Percentiles rank a stretch among this genome's conserved stretches.
These are phyloP conservation scores for Xenops minutus DNA, from an alignment of 2,797 vertebrate species.

Conservation along the genomic window DNA sequence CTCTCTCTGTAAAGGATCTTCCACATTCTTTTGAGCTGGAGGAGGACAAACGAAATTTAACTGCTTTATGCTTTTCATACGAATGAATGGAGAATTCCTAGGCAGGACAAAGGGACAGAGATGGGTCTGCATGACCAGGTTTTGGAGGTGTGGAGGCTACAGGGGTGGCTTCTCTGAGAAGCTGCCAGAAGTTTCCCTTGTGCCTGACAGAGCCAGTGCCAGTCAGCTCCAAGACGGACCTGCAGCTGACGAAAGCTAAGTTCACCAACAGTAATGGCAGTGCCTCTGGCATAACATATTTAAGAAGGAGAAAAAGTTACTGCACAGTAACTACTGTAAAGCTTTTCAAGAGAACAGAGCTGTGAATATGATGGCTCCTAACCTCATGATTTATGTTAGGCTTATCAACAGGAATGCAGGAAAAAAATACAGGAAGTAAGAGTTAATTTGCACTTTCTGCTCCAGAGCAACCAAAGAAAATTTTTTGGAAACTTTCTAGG, in stretches of 20 bases:
- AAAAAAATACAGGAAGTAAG: neutral
- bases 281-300: neutral
- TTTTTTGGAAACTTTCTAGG: neutral
- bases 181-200: neutral
- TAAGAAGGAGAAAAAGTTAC: neutral
- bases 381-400: neutral
- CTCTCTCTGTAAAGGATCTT: neutral
- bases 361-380: neutral
- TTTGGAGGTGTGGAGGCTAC: neutral
- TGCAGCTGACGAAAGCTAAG: neutral
- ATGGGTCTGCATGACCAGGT: neutral
- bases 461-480: neutral
- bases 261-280: neutral
- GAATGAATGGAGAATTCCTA: neutral
- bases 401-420: neutral
- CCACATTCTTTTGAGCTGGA: neutral
- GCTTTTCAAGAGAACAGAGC: neutral
- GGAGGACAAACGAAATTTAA: neutral
- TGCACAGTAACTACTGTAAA: neutral
- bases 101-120: neutral
- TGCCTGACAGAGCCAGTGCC: neutral
- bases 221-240: fast-evolving
- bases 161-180: neutral
- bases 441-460: neutral
- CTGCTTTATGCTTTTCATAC: neutral